These are phyloP conservation scores for Sturmia bella DNA, from an alignment of 2,888 invertebrate species.

Conservation along the genomic window DNA sequence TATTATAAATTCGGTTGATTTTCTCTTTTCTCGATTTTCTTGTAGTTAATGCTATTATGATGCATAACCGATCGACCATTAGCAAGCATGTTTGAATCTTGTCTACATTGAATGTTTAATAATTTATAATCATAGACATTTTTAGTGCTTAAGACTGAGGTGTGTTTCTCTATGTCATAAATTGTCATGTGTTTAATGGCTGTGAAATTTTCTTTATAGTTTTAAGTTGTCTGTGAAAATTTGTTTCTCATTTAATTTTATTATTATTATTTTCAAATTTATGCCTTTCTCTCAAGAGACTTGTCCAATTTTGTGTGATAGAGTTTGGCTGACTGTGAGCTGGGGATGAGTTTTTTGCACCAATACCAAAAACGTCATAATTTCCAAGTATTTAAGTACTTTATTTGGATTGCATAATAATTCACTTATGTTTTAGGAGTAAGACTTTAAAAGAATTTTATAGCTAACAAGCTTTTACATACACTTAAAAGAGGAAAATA, in stretches of 20 bases:
- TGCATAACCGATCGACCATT: constrained; percentile 23
- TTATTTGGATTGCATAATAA: constrained; percentile 4
- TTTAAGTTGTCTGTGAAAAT: constrained; percentile 40
- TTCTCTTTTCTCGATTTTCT: constrained; percentile 7
- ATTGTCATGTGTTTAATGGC: constrained; percentile 66
- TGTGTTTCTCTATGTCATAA: constrained; percentile 66
- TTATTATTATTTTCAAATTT: not conserved
- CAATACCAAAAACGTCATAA: not conserved
- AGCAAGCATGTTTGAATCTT: constrained; percentile 54
- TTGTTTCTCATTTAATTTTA: constrained; percentile 20
- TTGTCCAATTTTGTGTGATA: constrained; percentile 31
- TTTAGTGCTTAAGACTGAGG: constrained; percentile 59
- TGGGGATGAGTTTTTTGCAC: not conserved
- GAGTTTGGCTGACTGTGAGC: not conserved
- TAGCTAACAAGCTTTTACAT: constrained; percentile 3
- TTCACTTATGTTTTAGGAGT: constrained; percentile 13
- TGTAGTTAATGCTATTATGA: constrained; percentile 10
- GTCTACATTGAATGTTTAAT: constrained; percentile 60
- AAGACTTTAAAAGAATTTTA: not conserved
- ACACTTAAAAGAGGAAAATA: not conserved
- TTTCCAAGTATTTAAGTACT: constrained; percentile 13
- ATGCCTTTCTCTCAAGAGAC: constrained; percentile 13
- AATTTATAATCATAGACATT: constrained; percentile 67
- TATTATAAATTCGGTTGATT: constrained; percentile 61
- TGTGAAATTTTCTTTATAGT: constrained; percentile 53